Percentiles rank a stretch among this genome's conserved stretches.
phyloP scores from a whole-genome alignment of 1,140 invertebrate genomes.

The Prorops nasuta region DNA sequence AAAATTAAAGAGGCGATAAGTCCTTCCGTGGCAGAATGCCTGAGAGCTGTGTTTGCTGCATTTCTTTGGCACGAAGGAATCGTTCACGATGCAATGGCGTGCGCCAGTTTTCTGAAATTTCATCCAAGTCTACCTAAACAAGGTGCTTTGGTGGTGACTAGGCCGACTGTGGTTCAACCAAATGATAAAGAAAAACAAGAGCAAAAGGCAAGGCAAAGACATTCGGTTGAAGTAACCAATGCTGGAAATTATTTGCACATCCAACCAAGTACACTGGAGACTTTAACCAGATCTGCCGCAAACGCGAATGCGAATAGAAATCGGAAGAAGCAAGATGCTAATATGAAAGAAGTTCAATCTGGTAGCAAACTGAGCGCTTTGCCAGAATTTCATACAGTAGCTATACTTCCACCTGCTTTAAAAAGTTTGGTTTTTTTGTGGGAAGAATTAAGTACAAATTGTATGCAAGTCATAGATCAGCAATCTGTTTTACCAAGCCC shows the following conservation, averaged over 20 bases:
- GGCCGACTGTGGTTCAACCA: constrained; percentile 35
- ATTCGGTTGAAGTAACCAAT: constrained; percentile 83
- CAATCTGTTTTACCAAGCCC: constrained; percentile 57
- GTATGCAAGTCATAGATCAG: constrained; percentile 67
- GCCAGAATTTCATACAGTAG: constrained; percentile 62
- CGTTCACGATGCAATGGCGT: constrained; percentile 96
- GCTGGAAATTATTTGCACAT: constrained; percentile 77
- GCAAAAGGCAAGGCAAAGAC: constrained; percentile 70
- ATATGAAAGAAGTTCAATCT: constrained; percentile 58
- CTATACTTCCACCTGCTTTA: constrained; percentile 80
- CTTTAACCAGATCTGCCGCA: constrained; percentile 71
- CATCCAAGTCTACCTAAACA: constrained; percentile 84
- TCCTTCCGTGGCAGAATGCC: constrained; percentile 88
- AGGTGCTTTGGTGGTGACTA: constrained; percentile 72
- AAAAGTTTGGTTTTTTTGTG: constrained; percentile 81
- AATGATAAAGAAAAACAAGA: constrained; percentile 56
- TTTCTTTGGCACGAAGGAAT: constrained; percentile 97
- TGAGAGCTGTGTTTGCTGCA: constrained; percentile 91
- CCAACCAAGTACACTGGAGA: constrained; percentile 73
- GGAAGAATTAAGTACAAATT: constrained; percentile 79
- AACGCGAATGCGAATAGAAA: constrained; percentile 71
- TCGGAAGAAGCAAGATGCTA: constrained; percentile 57
- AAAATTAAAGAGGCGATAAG: constrained; percentile 81
- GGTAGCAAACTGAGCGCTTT: constrained; percentile 39
- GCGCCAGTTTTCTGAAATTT: constrained; percentile 93